phyloP scores from a whole-genome alignment of 2,113 vertebrate species.

The Heloderma charlesbogerti region DNA sequence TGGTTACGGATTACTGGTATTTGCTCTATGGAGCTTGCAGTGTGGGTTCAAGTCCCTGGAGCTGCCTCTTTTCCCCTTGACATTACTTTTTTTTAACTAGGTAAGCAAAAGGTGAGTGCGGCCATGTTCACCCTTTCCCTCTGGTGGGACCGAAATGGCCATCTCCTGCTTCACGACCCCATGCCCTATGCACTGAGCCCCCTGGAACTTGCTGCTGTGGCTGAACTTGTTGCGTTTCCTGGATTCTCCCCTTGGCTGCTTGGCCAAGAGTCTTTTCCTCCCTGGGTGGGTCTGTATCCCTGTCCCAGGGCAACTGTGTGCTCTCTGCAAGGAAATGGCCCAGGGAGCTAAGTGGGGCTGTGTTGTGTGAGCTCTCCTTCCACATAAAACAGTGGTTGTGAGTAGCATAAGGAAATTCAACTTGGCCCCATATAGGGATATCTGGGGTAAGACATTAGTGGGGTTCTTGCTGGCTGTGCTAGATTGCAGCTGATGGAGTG shows the following conservation, averaged over 20 bases:
- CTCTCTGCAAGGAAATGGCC: not conserved
- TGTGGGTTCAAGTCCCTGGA: not conserved
- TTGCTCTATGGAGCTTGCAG: not conserved
- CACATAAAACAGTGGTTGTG: not conserved
- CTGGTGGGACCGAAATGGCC: not conserved
- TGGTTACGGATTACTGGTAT: not conserved
- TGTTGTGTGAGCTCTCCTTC: not conserved
- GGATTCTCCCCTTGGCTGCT: not conserved
- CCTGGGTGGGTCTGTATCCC: not conserved
- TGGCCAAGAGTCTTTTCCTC: not conserved
- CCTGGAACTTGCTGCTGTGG: not conserved
- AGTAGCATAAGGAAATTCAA: not conserved
- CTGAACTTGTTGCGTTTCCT: not conserved
- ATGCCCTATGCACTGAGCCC: not conserved
- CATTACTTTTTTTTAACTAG: not conserved
- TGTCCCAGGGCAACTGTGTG: not conserved
- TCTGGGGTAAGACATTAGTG: not conserved
- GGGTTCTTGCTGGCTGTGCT: not conserved
- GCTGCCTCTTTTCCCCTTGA: not conserved
- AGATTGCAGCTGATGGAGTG: not conserved
- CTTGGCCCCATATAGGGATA: not conserved
- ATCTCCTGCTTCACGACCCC: not conserved
- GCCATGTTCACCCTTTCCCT: not conserved
- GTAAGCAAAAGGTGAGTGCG: not conserved
- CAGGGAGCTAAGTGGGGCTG: not conserved